Evolutionary conservation across 2,888 invertebrate species (phyloP).

Genomic region (Laspeyria flexula): DNA sequence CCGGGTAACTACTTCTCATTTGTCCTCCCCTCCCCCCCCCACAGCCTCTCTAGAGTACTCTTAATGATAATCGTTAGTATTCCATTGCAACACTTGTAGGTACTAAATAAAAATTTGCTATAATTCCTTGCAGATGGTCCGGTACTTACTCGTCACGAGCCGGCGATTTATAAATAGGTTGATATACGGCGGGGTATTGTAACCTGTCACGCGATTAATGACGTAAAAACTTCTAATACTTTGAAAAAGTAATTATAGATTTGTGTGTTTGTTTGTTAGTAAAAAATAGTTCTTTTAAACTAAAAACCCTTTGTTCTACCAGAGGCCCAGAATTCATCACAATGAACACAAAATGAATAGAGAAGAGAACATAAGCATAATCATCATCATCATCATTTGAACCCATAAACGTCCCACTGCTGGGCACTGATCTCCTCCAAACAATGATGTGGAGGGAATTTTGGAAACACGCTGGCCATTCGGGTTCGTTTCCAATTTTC

Average conservation of each 20-base stretch:
- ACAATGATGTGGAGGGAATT: too few species aligned
- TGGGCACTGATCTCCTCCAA: too few species aligned
- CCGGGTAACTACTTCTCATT: conserved; percentile 39
- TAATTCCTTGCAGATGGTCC: conserved; percentile 59
- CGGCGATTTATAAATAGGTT: conserved; percentile 24
- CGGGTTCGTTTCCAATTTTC: too few species aligned
- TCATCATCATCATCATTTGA: too few species aligned
- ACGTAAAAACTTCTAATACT: background rate
- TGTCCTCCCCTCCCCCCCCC: conserved; percentile 24
- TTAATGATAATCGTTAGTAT: conserved; percentile 63
- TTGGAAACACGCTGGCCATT: too few species aligned
- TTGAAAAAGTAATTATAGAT: too few species aligned
- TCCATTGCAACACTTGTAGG: conserved; percentile 38
- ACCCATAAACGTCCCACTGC: too few species aligned
- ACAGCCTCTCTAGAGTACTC: conserved; percentile 13
- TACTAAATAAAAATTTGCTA: conserved; percentile 68
- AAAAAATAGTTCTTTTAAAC: too few species aligned
- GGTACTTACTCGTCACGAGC: conserved; percentile 54
- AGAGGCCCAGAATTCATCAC: too few species aligned
- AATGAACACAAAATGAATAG: too few species aligned
- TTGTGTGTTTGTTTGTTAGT: background rate
- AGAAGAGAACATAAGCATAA: too few species aligned
- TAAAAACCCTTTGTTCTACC: too few species aligned
- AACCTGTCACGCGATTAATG: background rate
- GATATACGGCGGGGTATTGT: conserved; percentile 7